Conservation (phyloP, 2,113 vertebrate genomes). For the Galemys pyrenaicus region DNA sequence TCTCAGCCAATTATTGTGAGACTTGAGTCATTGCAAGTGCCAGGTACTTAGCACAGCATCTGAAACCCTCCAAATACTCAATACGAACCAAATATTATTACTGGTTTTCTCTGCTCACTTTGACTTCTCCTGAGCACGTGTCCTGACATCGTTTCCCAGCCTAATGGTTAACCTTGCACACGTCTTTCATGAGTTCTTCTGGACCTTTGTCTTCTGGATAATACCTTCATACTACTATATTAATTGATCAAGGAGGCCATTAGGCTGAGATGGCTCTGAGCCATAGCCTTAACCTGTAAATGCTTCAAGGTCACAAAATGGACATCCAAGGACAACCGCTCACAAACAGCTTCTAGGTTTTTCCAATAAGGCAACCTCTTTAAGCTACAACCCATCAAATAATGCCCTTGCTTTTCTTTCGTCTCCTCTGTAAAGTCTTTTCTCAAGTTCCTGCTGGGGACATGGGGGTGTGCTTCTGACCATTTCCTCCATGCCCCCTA, state of each 20-base stretch:
- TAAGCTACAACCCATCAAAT: neutral
- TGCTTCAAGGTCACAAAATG: neutral
- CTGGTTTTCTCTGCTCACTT: neutral
- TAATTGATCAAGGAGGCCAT: neutral
- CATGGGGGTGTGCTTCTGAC: neutral
- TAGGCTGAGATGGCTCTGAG: neutral
- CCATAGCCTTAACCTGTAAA: neutral
- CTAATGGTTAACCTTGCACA: neutral
- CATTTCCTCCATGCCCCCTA: neutral
- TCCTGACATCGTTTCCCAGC: neutral
- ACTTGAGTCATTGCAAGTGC: neutral
- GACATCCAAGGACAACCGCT: neutral
- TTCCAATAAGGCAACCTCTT: neutral
- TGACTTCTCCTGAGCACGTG: neutral
- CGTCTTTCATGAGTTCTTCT: neutral
- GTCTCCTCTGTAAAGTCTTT: neutral
- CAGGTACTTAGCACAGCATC: neutral
- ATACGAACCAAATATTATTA: neutral
- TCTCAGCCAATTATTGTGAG: neutral
- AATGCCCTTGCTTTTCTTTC: neutral
- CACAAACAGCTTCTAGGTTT: neutral
- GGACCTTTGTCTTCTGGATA: neutral
- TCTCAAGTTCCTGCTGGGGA: neutral
- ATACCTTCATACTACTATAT: neutral
- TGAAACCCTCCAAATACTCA: neutral